A percentile compares a stretch with the other conserved stretches of the same genome.
phyloP scores from a whole-genome alignment of 2,797 vertebrate species.

The Sphenopsis melanotis region DNA sequence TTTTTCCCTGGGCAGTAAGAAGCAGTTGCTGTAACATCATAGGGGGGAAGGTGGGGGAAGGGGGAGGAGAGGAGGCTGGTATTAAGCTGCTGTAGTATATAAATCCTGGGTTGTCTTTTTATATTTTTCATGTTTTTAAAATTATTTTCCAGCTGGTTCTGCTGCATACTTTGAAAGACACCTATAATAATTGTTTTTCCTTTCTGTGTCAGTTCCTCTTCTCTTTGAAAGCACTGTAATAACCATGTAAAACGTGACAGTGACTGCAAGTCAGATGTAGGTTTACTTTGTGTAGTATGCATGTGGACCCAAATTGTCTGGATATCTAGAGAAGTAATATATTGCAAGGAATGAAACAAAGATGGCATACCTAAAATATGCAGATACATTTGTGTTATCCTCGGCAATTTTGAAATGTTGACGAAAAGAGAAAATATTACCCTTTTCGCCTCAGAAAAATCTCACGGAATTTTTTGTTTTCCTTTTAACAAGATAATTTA shows the following conservation, averaged over 20 bases:
- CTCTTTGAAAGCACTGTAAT: slow-evolving; percentile 1
- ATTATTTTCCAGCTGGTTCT: not conserved
- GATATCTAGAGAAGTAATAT: not conserved
- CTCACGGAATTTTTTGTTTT: not conserved
- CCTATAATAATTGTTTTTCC: not conserved
- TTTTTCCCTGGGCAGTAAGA: slow-evolving; percentile 31
- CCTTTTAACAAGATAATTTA: not conserved
- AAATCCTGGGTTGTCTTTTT: not conserved
- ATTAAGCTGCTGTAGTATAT: not conserved
- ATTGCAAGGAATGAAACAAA: not conserved
- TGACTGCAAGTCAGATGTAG: not conserved
- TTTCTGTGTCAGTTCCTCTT: not conserved
- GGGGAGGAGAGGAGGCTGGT: not conserved
- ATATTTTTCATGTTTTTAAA: not conserved
- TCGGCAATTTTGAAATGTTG: not conserved
- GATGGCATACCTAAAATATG: not conserved
- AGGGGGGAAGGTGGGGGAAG: not conserved
- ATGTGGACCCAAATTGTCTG: not conserved
- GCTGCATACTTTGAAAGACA: not conserved
- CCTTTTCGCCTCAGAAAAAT: not conserved
- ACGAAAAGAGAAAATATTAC: not conserved
- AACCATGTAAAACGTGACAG: not conserved
- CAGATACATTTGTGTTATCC: not conserved
- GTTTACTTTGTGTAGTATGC: not conserved
- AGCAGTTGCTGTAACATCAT: not conserved